Conservation (phyloP, 2,113 vertebrate species). For the Meles meles region DNA sequence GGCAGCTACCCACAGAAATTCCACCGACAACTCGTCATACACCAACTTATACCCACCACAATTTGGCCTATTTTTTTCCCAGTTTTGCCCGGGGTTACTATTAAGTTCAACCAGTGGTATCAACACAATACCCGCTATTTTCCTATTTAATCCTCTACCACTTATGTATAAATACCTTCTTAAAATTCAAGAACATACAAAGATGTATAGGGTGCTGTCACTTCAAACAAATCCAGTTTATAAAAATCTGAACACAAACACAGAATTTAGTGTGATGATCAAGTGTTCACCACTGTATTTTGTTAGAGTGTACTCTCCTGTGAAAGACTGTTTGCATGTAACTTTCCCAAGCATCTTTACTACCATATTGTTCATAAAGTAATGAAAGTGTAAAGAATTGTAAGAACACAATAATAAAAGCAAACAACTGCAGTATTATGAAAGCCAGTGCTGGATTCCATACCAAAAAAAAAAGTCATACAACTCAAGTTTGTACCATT, state of each 20-base stretch:
- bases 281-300: background rate
- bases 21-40: background rate
- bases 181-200: background rate
- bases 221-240: background rate
- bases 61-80: background rate
- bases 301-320: background rate
- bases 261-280: background rate
- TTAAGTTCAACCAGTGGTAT: background rate
- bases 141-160: background rate
- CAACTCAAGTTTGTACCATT: background rate
- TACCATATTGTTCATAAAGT: background rate
- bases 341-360: background rate
- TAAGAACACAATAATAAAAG: constrained; percentile 6
- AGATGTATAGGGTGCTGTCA: background rate
- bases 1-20: background rate
- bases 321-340: background rate
- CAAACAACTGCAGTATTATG: background rate
- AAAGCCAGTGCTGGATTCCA: background rate
- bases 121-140: background rate
- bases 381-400: background rate
- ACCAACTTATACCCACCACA: background rate
- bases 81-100: background rate
- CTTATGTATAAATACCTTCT: background rate
- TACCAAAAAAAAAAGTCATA: background rate
- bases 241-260: constrained; percentile 27